A percentile compares a stretch with the other conserved stretches of the same genome.
phyloP scores from a whole-genome alignment of 2,113 vertebrate species.

The Cinclus mexicanus region DNA sequence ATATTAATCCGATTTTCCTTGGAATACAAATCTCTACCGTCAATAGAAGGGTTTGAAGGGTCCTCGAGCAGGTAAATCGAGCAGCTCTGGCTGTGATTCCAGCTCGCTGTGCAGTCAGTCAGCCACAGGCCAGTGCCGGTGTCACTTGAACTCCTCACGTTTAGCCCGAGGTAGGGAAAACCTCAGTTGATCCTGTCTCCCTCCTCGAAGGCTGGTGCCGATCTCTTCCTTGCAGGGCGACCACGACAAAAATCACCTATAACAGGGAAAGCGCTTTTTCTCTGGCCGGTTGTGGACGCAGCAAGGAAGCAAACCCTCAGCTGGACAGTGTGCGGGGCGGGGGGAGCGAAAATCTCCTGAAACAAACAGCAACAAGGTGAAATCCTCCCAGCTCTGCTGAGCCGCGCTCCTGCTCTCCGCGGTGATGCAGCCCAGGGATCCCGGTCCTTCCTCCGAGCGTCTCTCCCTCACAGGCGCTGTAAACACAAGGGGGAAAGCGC shows the following conservation, averaged over 20 bases:
- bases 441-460: conserved; percentile 6
- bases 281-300: neutral
- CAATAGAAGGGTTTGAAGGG: conserved; percentile 27
- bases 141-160: conserved; percentile 54
- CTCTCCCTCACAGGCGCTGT: conserved; percentile 47
- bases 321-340: neutral
- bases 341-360: conserved; percentile 4
- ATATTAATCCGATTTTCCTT: conserved; percentile 61
- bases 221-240: neutral
- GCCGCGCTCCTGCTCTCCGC: neutral
- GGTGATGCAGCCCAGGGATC: conserved; percentile 36
- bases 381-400: conserved; percentile 1
- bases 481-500: conserved; percentile 47
- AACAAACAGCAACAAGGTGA: conserved; percentile 57
- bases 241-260: conserved; percentile 1
- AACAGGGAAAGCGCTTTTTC: neutral
- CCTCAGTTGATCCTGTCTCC: conserved; percentile 20
- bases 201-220: neutral
- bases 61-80: conserved; percentile 52
- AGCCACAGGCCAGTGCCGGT: conserved; percentile 40
- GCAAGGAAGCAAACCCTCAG: neutral
- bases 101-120: conserved; percentile 22
- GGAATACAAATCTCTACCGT: conserved; percentile 40
- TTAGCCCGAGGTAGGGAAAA: conserved; percentile 35
- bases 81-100: conserved; percentile 37